A percentile compares a stretch with the other conserved stretches of the same genome.
Evolutionary conservation across 2,888 invertebrate genomes (phyloP).

Genomic region (Tipula helvola): DNA sequence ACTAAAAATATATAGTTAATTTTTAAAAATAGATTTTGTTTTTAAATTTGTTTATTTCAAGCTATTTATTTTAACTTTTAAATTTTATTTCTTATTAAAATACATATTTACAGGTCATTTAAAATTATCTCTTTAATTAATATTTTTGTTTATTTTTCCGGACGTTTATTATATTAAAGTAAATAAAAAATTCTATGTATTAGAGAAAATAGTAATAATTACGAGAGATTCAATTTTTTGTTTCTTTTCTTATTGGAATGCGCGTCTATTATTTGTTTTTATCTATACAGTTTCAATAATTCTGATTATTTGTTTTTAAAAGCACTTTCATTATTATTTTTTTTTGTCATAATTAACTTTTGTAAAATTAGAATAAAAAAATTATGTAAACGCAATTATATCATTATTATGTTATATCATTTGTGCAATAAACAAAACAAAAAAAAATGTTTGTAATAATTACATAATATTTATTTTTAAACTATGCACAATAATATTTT

Average conservation of each 20-base stretch:
- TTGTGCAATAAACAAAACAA: neutral
- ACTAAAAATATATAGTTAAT: neutral
- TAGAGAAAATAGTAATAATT: neutral
- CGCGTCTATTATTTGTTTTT: neutral
- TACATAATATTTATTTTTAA: neutral
- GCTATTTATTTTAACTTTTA: neutral
- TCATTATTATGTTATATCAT: neutral
- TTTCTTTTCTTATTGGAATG: neutral
- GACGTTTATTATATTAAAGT: neutral
- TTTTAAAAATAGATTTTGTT: neutral
- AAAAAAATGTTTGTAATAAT: neutral
- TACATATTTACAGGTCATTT: neutral
- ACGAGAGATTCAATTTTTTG: neutral
- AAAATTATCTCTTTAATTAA: neutral
- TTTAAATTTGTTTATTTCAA: neutral
- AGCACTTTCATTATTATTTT: neutral
- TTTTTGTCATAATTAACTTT: neutral
- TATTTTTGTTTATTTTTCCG: neutral
- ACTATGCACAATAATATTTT: neutral
- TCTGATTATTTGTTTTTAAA: neutral
- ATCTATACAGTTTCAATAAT: neutral
- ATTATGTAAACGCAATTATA: neutral
- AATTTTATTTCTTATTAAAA: neutral
- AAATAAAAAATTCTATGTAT: neutral
- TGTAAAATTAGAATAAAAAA: neutral